Percentiles rank a stretch among this genome's conserved stretches.
These are phyloP conservation scores for Drosophila miranda DNA, from an alignment of 1,140 invertebrate species.

Conservation along the genomic window DNA sequence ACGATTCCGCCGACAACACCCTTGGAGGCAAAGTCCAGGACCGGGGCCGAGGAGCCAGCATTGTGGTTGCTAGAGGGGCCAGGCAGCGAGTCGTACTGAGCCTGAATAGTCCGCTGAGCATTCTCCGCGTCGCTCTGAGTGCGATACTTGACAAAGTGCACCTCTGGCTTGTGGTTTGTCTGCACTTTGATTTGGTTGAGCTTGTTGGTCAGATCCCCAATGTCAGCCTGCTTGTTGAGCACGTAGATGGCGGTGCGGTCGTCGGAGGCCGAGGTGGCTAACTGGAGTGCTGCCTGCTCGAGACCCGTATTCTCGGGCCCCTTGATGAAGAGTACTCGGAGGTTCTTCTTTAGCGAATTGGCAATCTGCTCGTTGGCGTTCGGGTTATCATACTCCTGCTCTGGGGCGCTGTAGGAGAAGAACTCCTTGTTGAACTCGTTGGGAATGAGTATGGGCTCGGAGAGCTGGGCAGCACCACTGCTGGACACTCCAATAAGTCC, in stretches of 20 bases:
- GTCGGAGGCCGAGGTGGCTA: conserved; percentile 86
- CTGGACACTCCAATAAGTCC: conserved; percentile 27
- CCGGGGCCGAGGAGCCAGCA: conserved; percentile 49
- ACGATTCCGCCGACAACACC: background rate
- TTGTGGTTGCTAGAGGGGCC: conserved; percentile 59
- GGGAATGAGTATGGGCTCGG: conserved; percentile 42
- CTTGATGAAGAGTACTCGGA: conserved; percentile 94
- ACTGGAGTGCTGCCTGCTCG: conserved; percentile 86
- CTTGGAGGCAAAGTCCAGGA: conserved; percentile 64
- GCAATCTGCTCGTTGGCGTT: conserved; percentile 47
- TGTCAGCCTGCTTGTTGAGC: conserved; percentile 86
- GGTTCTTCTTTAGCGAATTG: conserved; percentile 87
- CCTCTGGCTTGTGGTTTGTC: conserved; percentile 85
- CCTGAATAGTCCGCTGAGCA: conserved; percentile 70
- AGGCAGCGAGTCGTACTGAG: conserved; percentile 65
- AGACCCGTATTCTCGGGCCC: conserved; percentile 85
- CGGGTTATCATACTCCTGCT: conserved; percentile 64
- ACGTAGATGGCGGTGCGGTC: conserved; percentile 93
- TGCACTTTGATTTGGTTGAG: conserved; percentile 57
- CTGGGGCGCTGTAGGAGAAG: conserved; percentile 65
- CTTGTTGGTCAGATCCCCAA: conserved; percentile 55
- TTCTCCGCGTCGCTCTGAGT: conserved; percentile 84
- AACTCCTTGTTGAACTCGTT: conserved; percentile 74
- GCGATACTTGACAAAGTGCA: conserved; percentile 89
- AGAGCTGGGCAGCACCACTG: conserved; percentile 48